These are phyloP conservation scores for Kradibia gibbosae DNA, from an alignment of 1,140 invertebrate genomes.

Conservation along the genomic window DNA sequence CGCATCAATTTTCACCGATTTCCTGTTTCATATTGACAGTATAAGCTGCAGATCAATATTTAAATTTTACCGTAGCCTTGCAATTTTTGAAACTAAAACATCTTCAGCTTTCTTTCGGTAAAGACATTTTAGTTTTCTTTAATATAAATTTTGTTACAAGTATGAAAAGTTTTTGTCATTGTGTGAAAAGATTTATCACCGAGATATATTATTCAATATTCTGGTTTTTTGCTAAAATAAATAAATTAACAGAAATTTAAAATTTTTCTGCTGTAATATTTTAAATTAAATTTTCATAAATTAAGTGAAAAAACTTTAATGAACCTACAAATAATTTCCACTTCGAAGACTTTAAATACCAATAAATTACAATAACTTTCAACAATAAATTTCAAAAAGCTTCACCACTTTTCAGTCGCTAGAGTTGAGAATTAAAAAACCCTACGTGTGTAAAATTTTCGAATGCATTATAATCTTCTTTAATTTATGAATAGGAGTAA, in stretches of 20 bases:
- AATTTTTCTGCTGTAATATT: not conserved
- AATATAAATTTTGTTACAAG: not conserved
- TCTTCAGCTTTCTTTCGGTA: not conserved
- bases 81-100: not conserved
- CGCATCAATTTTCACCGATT: not conserved
- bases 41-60: not conserved
- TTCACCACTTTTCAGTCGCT: not conserved
- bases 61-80: not conserved
- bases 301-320: not conserved
- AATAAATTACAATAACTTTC: not conserved
- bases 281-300: not conserved
- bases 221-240: not conserved
- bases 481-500: no score
- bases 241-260: not conserved
- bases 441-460: not conserved
- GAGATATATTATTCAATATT: constrained; percentile 1
- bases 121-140: not conserved
- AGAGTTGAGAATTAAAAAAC: not conserved
- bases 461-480: not conserved
- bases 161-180: not conserved
- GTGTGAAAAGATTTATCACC: not conserved
- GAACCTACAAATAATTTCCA: not conserved
- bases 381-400: constrained; percentile 3
- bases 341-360: not conserved
- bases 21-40: not conserved